phyloP scores from a whole-genome alignment of 2,113 vertebrate genomes.

The Pollimyrus isidori region DNA sequence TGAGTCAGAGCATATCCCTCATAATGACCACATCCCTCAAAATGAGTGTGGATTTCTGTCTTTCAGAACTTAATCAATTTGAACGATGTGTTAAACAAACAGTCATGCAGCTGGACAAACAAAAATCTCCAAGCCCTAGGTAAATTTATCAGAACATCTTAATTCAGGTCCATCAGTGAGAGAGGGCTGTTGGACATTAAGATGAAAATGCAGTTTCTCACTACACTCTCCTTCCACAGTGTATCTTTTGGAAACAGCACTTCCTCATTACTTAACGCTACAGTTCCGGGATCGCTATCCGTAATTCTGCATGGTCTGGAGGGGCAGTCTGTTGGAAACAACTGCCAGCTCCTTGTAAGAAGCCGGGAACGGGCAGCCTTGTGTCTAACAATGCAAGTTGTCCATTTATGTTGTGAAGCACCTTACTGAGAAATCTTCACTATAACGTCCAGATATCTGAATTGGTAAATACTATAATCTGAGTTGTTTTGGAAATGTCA shows the following conservation, averaged over 20 bases:
- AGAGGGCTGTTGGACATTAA: too few relatives aligned
- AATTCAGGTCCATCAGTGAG: conserved; percentile 30
- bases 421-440: background rate
- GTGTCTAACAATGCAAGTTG: background rate
- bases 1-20: background rate
- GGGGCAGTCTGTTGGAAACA: too few relatives aligned
- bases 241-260: background rate
- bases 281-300: background rate
- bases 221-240: background rate
- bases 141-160: conserved; percentile 38
- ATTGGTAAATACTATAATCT: background rate
- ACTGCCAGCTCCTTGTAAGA: background rate
- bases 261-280: background rate
- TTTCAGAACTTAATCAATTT: conserved; percentile 33
- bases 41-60: conserved; percentile 25
- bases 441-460: background rate
- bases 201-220: background rate
- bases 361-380: background rate
- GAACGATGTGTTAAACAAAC: conserved; percentile 27
- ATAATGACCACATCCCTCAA: conserved; percentile 8
- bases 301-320: background rate
- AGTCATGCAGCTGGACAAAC: conserved; percentile 32
- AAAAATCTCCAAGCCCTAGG: conserved; percentile 42
- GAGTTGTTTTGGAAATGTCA: background rate
- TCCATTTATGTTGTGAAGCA: background rate